Percentiles rank a stretch among this genome's conserved stretches.
phyloP scores from a whole-genome alignment of 2,113 vertebrate genomes.

The Alectura lathami region DNA sequence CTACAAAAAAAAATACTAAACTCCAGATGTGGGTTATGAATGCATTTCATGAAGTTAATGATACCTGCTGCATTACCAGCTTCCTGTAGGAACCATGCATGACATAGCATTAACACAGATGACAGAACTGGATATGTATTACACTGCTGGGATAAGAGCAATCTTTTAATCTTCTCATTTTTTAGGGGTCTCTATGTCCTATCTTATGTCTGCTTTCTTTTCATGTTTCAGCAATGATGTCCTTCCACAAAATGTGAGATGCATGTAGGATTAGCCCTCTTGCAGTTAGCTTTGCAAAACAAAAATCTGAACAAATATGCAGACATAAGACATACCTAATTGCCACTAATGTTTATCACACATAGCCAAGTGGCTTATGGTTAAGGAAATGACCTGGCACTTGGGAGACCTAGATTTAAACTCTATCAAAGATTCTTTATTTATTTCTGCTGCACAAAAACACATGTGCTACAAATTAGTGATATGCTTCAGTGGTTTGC shows the following conservation, averaged over 20 bases:
- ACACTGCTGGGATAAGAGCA: neutral
- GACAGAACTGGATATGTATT: neutral
- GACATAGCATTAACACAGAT: neutral
- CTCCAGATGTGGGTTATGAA: neutral
- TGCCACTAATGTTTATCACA: neutral
- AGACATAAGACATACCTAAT: neutral
- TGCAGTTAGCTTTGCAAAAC: neutral
- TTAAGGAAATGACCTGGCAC: slow-evolving; percentile 8
- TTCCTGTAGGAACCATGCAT: neutral
- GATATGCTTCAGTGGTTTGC: slow-evolving; percentile 22
- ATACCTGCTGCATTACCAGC: neutral
- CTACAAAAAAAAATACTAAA: neutral
- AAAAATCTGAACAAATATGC: neutral
- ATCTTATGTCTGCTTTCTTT: neutral
- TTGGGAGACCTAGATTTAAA: neutral
- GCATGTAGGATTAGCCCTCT: neutral
- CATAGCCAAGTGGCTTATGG: neutral
- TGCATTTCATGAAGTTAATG: neutral
- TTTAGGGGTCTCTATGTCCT: neutral
- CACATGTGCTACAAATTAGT: slow-evolving; percentile 33
- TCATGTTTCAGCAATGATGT: neutral
- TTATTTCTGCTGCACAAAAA: slow-evolving; percentile 40
- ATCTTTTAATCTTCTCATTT: neutral
- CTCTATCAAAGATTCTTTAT: neutral
- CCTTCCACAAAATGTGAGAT: neutral